These are phyloP conservation scores for Pycnomerus fuliginosus DNA, from an alignment of 2,888 invertebrate species.

Conservation along the genomic window DNA sequence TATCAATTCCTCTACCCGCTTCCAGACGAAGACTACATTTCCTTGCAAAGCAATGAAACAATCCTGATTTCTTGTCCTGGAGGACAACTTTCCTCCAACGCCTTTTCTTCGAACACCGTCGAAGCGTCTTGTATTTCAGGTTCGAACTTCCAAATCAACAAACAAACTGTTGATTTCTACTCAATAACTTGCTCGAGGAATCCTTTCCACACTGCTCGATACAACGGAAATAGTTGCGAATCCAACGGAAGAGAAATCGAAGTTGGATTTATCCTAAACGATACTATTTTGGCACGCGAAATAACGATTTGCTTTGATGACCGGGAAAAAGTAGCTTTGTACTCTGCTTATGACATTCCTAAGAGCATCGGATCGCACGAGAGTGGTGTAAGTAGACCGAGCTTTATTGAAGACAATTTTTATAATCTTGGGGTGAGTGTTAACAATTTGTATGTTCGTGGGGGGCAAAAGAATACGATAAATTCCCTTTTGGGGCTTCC, in stretches of 20 bases:
- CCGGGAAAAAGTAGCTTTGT: slow-evolving; percentile 54
- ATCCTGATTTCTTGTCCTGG: slow-evolving; percentile 31
- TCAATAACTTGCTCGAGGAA: slow-evolving; percentile 52
- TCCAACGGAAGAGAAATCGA: slow-evolving; percentile 53
- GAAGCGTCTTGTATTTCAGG: slow-evolving; percentile 37
- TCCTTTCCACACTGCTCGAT: slow-evolving; percentile 49
- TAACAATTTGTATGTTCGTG: slow-evolving; percentile 41
- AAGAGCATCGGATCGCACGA: slow-evolving; percentile 55
- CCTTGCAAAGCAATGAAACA: slow-evolving; percentile 9
- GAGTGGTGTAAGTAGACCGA: slow-evolving; percentile 54
- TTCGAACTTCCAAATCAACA: slow-evolving; percentile 30
- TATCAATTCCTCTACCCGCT: slow-evolving; percentile 15
- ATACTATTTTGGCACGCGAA: slow-evolving; percentile 52
- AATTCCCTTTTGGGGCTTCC: slow-evolving; percentile 41
- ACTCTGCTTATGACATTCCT: slow-evolving; percentile 56
- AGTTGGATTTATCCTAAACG: slow-evolving; percentile 56
- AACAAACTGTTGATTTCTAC: slow-evolving; percentile 43
- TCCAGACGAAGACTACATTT: not conserved
- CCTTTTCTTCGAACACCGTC: slow-evolving; percentile 11
- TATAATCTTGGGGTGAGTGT: slow-evolving; percentile 49
- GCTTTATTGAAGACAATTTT: slow-evolving; percentile 53
- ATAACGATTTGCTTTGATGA: slow-evolving; percentile 60
- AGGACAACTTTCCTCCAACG: slow-evolving; percentile 22
- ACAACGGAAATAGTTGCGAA: slow-evolving; percentile 52
- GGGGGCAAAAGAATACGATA: slow-evolving; percentile 38